phyloP scores from a whole-genome alignment of 2,888 invertebrate genomes.

The Leptinotarsa peninsularis region DNA sequence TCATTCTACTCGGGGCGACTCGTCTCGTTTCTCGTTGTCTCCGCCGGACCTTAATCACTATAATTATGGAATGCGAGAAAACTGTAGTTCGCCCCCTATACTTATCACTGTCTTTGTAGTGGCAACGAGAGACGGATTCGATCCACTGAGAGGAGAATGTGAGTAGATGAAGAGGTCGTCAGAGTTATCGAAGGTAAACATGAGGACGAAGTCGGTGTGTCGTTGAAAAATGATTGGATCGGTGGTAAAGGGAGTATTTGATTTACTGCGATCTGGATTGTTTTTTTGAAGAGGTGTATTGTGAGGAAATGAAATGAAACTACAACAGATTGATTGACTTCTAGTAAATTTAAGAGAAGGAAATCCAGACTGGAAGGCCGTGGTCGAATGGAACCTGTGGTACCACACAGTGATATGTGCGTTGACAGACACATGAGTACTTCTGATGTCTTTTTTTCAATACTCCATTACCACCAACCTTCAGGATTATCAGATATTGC shows the following conservation, averaged over 20 bases:
- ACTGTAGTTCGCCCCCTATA: slow-evolving; percentile 50
- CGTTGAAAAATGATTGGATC: background rate
- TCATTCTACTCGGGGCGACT: slow-evolving; percentile 24
- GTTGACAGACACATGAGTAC: no score
- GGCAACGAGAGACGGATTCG: slow-evolving; percentile 26
- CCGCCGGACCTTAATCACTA: slow-evolving; percentile 46
- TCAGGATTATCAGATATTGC: no score
- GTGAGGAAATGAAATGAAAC: no score
- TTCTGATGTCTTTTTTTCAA: no score
- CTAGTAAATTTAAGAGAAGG: no score
- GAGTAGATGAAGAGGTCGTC: background rate
- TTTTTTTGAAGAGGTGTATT: no score
- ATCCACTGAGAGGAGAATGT: slow-evolving; percentile 18
- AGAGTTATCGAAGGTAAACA: slow-evolving; percentile 3
- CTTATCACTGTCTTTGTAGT: slow-evolving; percentile 50
- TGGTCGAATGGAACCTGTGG: no score
- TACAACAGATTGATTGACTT: no score
- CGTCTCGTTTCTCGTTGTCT: slow-evolving; percentile 38
- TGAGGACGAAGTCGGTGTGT: background rate
- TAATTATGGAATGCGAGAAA: slow-evolving; percentile 53
- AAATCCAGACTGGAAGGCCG: no score
- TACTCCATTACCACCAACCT: no score
- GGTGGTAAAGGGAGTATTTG: background rate
- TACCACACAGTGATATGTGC: no score
- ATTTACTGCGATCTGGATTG: background rate